These are phyloP conservation scores for Vidua macroura DNA, from an alignment of 2,113 vertebrate species.

Conservation along the genomic window DNA sequence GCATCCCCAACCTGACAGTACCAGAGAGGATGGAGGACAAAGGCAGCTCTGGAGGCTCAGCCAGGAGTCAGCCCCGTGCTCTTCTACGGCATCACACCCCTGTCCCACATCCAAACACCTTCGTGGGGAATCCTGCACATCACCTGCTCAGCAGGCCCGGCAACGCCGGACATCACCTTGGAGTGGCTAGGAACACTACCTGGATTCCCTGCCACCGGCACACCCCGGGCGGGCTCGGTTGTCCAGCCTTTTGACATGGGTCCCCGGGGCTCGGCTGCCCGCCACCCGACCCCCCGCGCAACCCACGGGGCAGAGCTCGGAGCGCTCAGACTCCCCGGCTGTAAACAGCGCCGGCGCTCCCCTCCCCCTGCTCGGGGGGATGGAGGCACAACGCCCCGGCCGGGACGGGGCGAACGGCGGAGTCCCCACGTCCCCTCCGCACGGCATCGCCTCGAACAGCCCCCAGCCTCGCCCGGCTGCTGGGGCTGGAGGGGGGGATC, in stretches of 20 bases:
- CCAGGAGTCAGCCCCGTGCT: rapidly evolving
- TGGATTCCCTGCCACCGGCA: background rate
- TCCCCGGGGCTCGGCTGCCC: background rate
- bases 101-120: background rate
- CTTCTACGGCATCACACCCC: background rate
- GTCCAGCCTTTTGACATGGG: background rate
- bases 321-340: background rate
- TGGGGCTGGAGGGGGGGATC: background rate
- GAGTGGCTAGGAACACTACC: background rate
- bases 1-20: background rate
- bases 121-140: background rate
- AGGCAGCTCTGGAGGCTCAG: background rate
- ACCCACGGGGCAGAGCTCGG: background rate
- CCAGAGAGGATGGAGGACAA: background rate
- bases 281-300: background rate
- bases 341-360: background rate
- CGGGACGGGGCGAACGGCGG: background rate
- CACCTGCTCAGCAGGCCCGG: background rate
- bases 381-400: background rate
- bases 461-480: background rate
- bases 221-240: no score
- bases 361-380: background rate
- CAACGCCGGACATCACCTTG: background rate
- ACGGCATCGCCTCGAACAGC: background rate
- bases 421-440: background rate